Conservation (phyloP, 2,113 vertebrate genomes). For the Rhinolophus sinicus region DNA sequence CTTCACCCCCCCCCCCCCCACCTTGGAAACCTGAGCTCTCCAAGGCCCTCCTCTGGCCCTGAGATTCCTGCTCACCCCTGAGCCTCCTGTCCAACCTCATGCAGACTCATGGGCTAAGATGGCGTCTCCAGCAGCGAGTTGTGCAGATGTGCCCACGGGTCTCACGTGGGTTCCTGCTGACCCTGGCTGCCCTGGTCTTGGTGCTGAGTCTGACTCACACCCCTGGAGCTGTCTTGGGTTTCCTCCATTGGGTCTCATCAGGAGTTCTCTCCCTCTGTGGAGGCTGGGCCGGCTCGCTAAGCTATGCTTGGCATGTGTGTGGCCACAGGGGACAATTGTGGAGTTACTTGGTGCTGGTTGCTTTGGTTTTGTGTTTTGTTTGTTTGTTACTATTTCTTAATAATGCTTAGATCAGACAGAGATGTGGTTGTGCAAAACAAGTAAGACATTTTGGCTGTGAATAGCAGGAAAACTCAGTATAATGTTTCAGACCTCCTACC, state of each 20-base stretch:
- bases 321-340: not conserved
- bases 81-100: not conserved
- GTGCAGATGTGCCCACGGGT: accelerated
- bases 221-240: not conserved
- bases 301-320: not conserved
- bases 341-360: not conserved
- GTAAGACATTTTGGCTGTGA: not conserved
- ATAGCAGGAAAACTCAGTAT: not conserved
- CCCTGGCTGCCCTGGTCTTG: not conserved
- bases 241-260: not conserved
- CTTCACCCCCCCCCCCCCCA: not conserved
- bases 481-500: not conserved
- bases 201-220: not conserved
- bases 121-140: not conserved
- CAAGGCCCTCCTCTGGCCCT: no score
- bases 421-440: not conserved
- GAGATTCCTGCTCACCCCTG: not conserved
- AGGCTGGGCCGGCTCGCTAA: not conserved
- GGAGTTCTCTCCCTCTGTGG: not conserved
- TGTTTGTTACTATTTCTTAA: conserved; percentile 49
- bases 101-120: not conserved
- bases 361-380: conserved; percentile 44
- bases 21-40: not conserved
- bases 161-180: not conserved
- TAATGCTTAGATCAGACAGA: conserved; percentile 34